Base-by-base conservation (phyloP, 2,888 invertebrate genomes). In the Tridacna gigas region DNA sequence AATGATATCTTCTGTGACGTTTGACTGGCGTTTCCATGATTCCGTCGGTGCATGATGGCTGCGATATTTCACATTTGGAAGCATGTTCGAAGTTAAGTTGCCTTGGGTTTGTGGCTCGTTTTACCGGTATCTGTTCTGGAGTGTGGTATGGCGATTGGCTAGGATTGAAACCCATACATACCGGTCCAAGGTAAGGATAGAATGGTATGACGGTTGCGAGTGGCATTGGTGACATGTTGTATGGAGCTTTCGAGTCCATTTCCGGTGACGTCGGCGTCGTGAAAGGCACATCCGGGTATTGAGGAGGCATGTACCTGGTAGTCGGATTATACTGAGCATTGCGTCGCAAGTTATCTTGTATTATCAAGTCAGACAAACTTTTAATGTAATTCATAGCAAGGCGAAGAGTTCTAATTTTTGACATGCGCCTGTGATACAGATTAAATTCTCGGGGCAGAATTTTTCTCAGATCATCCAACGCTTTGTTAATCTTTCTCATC, bases 371-470 rank as follows among this genome's bases (percentile, higher is more conserved):
- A 25, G 86, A 82, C 37, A 92, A 73, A 12, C 80, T 80, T 15
- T 83, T 74, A n/a, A 92, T 92, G 71, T 92, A 92, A 61, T 86
- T 86, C 76, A 86, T 88, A 37, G 91, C 91, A n/a, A 90, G 77
- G 15, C 90, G 85, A 20, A 92, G 79, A 9, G 91, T 90, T 66
- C 91, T 84, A 25, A 92, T 91, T 81, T 92, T 92, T 7, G 91
- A 92, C 85, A 90, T 86, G 9, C 89, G 83, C 15, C 90, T 76
- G 73, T 90, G 87, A 66, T 84, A 83, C 12, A 89, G 67, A 45
- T 86, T 86, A 69, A 87, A 89, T 48, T 90, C 86, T 47, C 85
- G 77, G 0, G 91, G 91, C 20, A 92, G 81, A 48, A 82, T 83
- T 22, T 82, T 83, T 60, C 90, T 78, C 18, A 92, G 87, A 45